Conservation (phyloP, 1,140 invertebrate genomes). For the Oryzaephilus surinamensis region DNA sequence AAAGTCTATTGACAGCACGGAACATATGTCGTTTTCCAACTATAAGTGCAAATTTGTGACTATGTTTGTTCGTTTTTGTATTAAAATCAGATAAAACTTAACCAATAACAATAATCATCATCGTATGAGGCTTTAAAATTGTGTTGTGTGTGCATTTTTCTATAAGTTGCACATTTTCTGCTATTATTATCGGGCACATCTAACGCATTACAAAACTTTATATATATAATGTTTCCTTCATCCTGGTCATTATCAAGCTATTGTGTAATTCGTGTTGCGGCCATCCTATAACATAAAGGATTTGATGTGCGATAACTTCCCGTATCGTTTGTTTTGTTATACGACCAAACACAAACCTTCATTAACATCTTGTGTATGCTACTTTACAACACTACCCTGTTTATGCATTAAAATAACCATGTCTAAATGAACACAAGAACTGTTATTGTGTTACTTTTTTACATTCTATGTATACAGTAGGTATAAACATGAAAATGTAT, state of each 20-base stretch:
- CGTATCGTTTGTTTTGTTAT: slow-evolving; percentile 12
- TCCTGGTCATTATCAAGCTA: slow-evolving; percentile 17
- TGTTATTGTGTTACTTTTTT: too few species aligned
- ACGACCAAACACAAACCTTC: slow-evolving; percentile 7
- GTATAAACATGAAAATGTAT: slow-evolving; percentile 5
- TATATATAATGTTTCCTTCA: slow-evolving; percentile 21
- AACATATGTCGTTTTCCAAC: slow-evolving; percentile 9
- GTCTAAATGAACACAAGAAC: too few species aligned
- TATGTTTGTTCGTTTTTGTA: too few species aligned
- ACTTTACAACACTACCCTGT: slow-evolving; percentile 1
- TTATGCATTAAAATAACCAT: too few species aligned
- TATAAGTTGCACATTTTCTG: slow-evolving; percentile 15
- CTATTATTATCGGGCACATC: slow-evolving; percentile 14
- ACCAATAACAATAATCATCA: slow-evolving; percentile 6
- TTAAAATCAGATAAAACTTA: slow-evolving; percentile 11
- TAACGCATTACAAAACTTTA: slow-evolving; percentile 20
- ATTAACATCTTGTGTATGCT: too few species aligned
- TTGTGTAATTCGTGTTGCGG: slow-evolving; percentile 17
- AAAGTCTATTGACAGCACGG: slow-evolving; percentile 9
- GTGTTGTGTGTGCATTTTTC: slow-evolving; percentile 4
- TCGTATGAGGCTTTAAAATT: too few species aligned
- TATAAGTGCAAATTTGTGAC: too few species aligned
- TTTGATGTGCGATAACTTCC: slow-evolving; percentile 13
- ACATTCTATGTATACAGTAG: too few species aligned
- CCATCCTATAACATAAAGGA: slow-evolving; percentile 10